Evolutionary conservation across 2,113 vertebrate genomes (phyloP), one percentile per base, ranked within the genome.

Genomic region (Sula dactylatra): DNA sequence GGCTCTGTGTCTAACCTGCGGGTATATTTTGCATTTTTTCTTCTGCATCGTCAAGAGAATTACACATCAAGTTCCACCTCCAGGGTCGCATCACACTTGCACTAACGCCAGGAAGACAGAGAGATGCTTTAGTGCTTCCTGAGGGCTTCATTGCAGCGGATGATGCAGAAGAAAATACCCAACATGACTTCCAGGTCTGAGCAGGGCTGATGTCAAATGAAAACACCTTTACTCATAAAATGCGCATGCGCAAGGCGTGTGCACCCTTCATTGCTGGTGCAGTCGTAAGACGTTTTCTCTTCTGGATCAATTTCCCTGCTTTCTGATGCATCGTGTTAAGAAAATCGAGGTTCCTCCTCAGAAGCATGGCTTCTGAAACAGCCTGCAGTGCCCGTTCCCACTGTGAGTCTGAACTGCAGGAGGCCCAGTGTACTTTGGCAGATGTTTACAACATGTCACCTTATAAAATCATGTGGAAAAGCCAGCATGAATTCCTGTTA

Each of bases 221-320:
- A 74, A 81, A 3, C 52, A 45, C 54, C 31, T 79, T 79, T 69
- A 19, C 40, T 45, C 5, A 2, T 82, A 69, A 79, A 90, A 84
- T 2, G 24, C 11, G 1, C 0, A 0, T 14, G 47, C 0, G 0
- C 49, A 26, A 40, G 44, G 25, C 5, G 3, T 2, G 1, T 6
- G 1, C 61, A 6, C 26, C 31, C 55, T 59, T 77, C 10, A 1
- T 8, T 31, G 24, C 38, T 29, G 59, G n/a, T 70, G 59, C 31
- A 9, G 8, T 62, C 40, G 6, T 19, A 29, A 55, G 47, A 16
- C 6, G 1, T 61, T 89, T 82, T 50, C 22, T 3, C 40, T 62
- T 65, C 82, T 70, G 92, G 64, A 47, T 66, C 0, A 0, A 55
- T 81, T 81, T 82, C 36, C 10, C 6, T 56, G 27, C 47, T 66